Base-by-base conservation (phyloP, 2,797 vertebrate species). In the Enteromius viviparus region DNA sequence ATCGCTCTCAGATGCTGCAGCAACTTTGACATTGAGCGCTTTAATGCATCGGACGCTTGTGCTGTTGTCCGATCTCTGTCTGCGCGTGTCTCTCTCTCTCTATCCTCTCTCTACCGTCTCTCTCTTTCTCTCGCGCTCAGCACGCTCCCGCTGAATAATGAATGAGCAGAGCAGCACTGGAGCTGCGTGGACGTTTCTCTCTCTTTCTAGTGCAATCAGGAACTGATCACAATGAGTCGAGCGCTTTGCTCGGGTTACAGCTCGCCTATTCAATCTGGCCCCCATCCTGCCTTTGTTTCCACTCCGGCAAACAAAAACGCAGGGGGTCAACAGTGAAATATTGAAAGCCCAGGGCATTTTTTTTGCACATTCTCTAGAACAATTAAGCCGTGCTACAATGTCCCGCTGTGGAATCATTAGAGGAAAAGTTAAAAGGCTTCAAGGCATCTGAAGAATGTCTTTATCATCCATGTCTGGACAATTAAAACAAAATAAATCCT, bases 71-170 rank as follows among this genome's bases (percentile, higher is more conserved):
- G 51, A 29, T 29, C 71, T 32, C 66, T 74, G 11, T 55, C 42
- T 70, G 6, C 14, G 6, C 1, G 6, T 45, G 21, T 23, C 37
- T 40, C 65, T 40, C 64, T 66, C 34, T 76, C 76, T 74, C 78
- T 47, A 58, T 85, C 64, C 34, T 34, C 17, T 37, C 32, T 23
- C 65, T 23, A 23, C 26, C 34, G 15, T 55, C 19, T 69, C 87
- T 84, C 58, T 62, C 71, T 68, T 47, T 51, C 19, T 76, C 17
- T 55, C 34, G 58, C 76, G 80, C 69, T 74, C 64, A 14, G 85
- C 88, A 88, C 91, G 91, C 91, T 90, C 89, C 89, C 55, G 78
- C 90, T 95, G 93, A 95, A 95, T 95, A 95, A 95, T 95, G 93
- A 94, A 95, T 93, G 89, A 88, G 90, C 89, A 87, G 90, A 87